These are phyloP conservation scores for Clistopyga incitator DNA, from an alignment of 2,888 invertebrate species.

Conservation along the genomic window DNA sequence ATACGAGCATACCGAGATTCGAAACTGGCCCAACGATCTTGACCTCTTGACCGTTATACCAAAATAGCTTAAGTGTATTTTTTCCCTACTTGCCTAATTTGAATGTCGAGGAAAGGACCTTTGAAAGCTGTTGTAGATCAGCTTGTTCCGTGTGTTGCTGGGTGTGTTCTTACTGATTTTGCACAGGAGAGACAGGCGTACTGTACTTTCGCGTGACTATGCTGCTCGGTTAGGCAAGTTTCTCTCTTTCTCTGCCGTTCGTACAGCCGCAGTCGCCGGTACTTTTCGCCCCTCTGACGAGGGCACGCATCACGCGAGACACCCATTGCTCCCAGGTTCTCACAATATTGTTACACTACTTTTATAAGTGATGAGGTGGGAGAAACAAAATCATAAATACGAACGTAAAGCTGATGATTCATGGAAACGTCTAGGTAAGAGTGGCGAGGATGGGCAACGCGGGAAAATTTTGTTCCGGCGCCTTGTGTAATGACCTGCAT, in stretches of 20 bases:
- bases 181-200: constrained; percentile 1
- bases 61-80: constrained; percentile 57
- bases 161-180: constrained; percentile 18
- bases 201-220: constrained; percentile 48
- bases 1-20: constrained; percentile 43
- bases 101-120: constrained; percentile 11
- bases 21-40: constrained; percentile 50
- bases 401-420: constrained; percentile 28
- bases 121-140: constrained; percentile 7
- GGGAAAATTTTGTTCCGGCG: neutral
- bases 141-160: constrained; percentile 9
- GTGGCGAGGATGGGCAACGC: neutral
- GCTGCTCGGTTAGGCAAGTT: constrained; percentile 38
- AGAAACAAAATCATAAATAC: constrained; percentile 15
- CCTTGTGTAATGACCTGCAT: constrained; percentile 42
- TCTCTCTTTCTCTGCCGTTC: constrained; percentile 10
- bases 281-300: neutral
- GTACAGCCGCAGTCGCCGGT: constrained; percentile 7
- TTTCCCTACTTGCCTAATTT: constrained; percentile 13
- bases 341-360: constrained; percentile 15
- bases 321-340: constrained; percentile 57
- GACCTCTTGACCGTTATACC: constrained; percentile 70
- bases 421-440: constrained; percentile 27
- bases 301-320: constrained; percentile 72
- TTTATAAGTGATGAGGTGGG: neutral